These are phyloP conservation scores for Mormoops blainvillei DNA, from an alignment of 2,113 vertebrate genomes.

Conservation along the genomic window DNA sequence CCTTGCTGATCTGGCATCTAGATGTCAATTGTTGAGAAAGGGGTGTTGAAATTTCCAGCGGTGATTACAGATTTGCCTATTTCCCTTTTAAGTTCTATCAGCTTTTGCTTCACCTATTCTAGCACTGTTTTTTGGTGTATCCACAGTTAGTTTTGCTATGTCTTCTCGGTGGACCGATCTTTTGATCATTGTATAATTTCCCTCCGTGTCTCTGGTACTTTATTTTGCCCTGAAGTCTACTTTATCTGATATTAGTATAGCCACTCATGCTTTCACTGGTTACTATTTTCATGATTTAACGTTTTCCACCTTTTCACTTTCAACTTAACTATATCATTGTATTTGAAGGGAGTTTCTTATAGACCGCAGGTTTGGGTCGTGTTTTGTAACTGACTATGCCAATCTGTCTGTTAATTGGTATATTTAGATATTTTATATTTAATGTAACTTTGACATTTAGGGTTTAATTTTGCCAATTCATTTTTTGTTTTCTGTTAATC, in stretches of 20 bases:
- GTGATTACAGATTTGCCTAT: not conserved
- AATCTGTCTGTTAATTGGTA: not conserved
- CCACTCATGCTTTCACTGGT: not conserved
- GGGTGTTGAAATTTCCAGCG: not conserved
- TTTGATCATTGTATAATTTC: not conserved
- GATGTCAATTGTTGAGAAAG: not conserved
- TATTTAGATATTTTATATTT: slow-evolving; percentile 30
- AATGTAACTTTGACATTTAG: not conserved
- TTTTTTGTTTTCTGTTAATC: not conserved
- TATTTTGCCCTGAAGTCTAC: not conserved
- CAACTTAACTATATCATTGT: not conserved
- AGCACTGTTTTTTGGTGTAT: not conserved
- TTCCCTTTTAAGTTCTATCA: not conserved
- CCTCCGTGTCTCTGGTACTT: not conserved
- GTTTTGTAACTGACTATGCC: not conserved
- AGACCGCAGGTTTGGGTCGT: not conserved
- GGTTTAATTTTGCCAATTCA: not conserved
- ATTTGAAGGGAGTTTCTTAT: not conserved
- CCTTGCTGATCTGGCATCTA: not conserved
- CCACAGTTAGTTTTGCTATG: not conserved
- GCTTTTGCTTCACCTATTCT: not conserved
- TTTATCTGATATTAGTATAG: not conserved
- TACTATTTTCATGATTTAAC: not conserved
- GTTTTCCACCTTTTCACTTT: not conserved
- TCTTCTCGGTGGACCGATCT: not conserved